These are phyloP conservation scores for Amphipoea oculea DNA, from an alignment of 2,888 invertebrate species.

Conservation along the genomic window DNA sequence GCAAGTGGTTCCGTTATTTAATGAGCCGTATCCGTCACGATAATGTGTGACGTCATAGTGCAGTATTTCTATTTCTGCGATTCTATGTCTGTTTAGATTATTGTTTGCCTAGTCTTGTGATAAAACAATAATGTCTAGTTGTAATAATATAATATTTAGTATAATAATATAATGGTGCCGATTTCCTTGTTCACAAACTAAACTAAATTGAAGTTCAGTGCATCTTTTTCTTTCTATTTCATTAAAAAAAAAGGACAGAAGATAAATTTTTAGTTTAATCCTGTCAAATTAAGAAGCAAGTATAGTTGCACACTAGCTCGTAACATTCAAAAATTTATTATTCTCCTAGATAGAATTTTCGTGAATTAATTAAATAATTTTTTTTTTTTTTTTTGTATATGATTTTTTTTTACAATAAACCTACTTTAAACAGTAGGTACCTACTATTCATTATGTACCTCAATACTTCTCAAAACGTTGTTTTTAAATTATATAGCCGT, in stretches of 20 bases:
- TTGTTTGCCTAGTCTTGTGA: not conserved
- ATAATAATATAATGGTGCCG: too few species aligned
- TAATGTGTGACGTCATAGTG: conserved; percentile 51
- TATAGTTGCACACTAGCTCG: not conserved
- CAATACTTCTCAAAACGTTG: not conserved
- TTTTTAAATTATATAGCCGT: not conserved
- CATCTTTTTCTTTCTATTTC: too few species aligned
- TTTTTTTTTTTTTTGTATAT: too few species aligned
- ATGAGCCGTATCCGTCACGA: conserved; percentile 63
- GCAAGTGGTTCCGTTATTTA: conserved; percentile 59
- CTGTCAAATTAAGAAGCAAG: too few species aligned
- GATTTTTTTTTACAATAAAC: not conserved
- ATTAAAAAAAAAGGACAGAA: too few species aligned
- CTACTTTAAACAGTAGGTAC: not conserved
- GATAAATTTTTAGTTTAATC: too few species aligned
- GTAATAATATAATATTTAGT: not conserved
- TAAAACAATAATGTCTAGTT: not conserved
- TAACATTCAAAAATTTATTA: not conserved
- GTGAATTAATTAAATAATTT: not conserved
- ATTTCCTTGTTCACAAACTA: too few species aligned
- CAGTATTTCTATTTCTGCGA: not conserved
- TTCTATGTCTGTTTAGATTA: conserved; percentile 1
- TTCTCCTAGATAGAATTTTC: not conserved
- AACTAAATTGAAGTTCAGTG: too few species aligned
- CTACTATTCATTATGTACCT: not conserved